A percentile compares a stretch with the other conserved stretches of the same genome.
Evolutionary conservation across 2,888 invertebrate genomes (phyloP).

Genomic region (Pogonocherus hispidulus): DNA sequence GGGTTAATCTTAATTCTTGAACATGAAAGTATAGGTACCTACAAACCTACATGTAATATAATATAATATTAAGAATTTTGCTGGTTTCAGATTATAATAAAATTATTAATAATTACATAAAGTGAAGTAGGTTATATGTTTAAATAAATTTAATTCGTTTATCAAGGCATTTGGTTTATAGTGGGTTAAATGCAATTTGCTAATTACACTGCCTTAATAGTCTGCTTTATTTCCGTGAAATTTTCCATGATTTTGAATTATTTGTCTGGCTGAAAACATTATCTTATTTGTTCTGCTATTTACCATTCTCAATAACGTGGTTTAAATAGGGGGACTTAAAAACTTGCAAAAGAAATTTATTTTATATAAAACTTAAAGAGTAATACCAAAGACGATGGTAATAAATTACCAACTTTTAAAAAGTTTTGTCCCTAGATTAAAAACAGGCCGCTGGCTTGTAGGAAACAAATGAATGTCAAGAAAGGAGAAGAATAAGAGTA

Average conservation of each 20-base stretch:
- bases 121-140: not conserved
- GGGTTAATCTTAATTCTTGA: not conserved
- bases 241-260: slow-evolving; percentile 49
- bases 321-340: slow-evolving; percentile 41
- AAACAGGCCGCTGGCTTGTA: slow-evolving; percentile 68
- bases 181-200: slow-evolving; percentile 42
- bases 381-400: slow-evolving; percentile 50
- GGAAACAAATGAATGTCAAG: slow-evolving; percentile 68
- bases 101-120: too few species aligned
- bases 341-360: slow-evolving; percentile 49
- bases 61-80: not conserved
- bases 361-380: slow-evolving; percentile 48
- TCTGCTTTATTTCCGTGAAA: slow-evolving; percentile 47
- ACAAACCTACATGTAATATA: not conserved
- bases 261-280: slow-evolving; percentile 32
- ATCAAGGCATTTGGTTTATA: slow-evolving; percentile 28
- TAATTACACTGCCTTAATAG: slow-evolving; percentile 42
- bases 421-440: slow-evolving; percentile 68
- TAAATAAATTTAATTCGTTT: slow-evolving; percentile 10
- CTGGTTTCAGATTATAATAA: too few species aligned
- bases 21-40: not conserved
- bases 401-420: slow-evolving; percentile 67
- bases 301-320: slow-evolving; percentile 28
- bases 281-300: slow-evolving; percentile 27
- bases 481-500: slow-evolving; percentile 67